These are phyloP conservation scores for Stegostoma tigrinum DNA, from an alignment of 2,113 vertebrate genomes.

Conservation along the genomic window DNA sequence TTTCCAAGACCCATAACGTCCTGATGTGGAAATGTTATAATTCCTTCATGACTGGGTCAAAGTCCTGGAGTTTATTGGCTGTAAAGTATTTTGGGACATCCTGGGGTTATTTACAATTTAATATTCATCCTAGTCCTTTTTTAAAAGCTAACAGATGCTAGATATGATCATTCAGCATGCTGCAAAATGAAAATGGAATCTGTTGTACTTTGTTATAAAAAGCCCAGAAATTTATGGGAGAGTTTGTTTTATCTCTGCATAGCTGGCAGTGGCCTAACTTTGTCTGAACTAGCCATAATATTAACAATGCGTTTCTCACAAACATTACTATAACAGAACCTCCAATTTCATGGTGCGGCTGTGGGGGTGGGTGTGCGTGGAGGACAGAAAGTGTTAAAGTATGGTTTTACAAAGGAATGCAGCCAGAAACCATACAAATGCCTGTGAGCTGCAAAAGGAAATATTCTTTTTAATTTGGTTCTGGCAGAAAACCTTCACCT, in stretches of 20 bases:
- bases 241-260: not conserved
- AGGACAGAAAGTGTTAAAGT: too few relatives aligned
- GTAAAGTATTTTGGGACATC: not conserved
- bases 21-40: too few relatives aligned
- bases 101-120: not conserved
- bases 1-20: too few relatives aligned
- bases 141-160: not conserved
- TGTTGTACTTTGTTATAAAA: not conserved
- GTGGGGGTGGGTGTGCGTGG: too few relatives aligned
- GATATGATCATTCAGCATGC: not conserved
- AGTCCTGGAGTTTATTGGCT: too few relatives aligned
- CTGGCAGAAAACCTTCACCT: not conserved
- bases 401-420: conserved; percentile 46
- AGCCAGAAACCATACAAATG: conserved; percentile 52
- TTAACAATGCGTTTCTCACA: not conserved
- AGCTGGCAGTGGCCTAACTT: not conserved
- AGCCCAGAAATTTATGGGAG: not conserved
- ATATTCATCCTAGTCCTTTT: not conserved
- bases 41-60: too few relatives aligned
- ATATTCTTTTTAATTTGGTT: conserved; percentile 53
- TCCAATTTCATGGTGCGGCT: not conserved
- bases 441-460: conserved; percentile 44
- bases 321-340: not conserved
- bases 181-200: not conserved
- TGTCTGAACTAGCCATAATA: too few relatives aligned